Conservation (phyloP, 2,797 vertebrate species). For the Manis javanica region DNA sequence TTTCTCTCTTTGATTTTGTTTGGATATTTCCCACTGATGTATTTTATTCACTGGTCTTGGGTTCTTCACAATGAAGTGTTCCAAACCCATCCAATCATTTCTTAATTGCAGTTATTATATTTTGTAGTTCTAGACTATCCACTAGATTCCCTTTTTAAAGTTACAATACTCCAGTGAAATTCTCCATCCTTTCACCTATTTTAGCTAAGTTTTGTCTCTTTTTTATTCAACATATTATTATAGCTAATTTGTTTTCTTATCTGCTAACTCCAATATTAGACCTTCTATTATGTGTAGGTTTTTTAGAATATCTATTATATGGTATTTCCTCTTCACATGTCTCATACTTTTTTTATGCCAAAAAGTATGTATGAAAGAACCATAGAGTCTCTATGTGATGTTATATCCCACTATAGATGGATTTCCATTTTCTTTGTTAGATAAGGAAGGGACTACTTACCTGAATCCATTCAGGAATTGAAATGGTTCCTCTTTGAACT, state of each 20-base stretch:
- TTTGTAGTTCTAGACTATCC: background rate
- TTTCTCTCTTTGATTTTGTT: background rate
- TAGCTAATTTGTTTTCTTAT: background rate
- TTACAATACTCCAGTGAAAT: background rate
- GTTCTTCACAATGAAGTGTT: background rate
- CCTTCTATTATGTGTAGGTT: background rate
- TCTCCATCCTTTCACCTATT: background rate
- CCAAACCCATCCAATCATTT: background rate
- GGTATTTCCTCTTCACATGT: background rate
- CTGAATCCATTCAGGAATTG: background rate
- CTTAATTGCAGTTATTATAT: background rate
- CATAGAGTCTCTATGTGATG: background rate
- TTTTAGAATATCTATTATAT: background rate
- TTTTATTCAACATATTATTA: background rate
- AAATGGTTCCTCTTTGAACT: background rate
- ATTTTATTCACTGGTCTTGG: background rate
- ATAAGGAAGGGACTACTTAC: background rate
- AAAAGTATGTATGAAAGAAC: background rate
- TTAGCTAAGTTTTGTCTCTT: background rate
- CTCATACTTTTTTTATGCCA: background rate
- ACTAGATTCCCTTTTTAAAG: background rate
- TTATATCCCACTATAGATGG: background rate
- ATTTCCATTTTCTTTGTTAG: background rate
- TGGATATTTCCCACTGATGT: background rate
- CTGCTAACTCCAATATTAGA: background rate